Conservation (phyloP, 2,113 vertebrate genomes). For the Diadophis punctatus region DNA sequence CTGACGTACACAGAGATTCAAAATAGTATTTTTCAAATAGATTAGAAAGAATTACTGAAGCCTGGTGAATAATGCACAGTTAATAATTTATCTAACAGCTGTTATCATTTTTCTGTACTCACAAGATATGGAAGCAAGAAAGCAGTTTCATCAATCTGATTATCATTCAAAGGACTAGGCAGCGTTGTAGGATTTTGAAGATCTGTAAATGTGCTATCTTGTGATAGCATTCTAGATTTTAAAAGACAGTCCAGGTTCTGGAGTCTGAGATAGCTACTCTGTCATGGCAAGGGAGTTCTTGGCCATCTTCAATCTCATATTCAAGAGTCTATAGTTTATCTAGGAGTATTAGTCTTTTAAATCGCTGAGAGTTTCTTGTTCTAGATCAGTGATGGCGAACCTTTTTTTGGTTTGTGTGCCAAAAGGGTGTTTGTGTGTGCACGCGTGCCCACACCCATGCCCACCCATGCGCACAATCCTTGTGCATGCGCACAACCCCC, state of each 20-base stretch:
- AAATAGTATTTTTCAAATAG: slow-evolving; percentile 48
- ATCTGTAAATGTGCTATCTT: slow-evolving; percentile 4
- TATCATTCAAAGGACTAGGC: slow-evolving; percentile 56
- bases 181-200: slow-evolving; percentile 1
- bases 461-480: too few species aligned
- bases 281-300: neutral
- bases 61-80: slow-evolving; percentile 45
- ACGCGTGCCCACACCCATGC: too few species aligned
- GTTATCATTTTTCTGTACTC: slow-evolving; percentile 45
- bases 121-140: slow-evolving; percentile 47
- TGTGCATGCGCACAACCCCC: too few species aligned
- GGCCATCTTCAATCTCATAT: neutral
- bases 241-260: neutral
- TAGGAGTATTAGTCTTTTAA: neutral
- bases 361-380: neutral
- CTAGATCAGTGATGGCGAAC: neutral
- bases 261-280: neutral
- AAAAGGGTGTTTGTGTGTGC: too few species aligned
- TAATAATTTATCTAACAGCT: slow-evolving; percentile 56
- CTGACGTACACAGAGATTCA: slow-evolving; percentile 51
- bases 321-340: neutral
- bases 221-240: slow-evolving; percentile 23
- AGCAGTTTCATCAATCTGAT: slow-evolving; percentile 57
- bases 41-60: slow-evolving; percentile 29
- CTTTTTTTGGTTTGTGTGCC: too few species aligned